Percentiles rank a stretch among this genome's conserved stretches.
phyloP scores from a whole-genome alignment of 2,113 vertebrate genomes.

The Cyphomyrus discorhynchus region DNA sequence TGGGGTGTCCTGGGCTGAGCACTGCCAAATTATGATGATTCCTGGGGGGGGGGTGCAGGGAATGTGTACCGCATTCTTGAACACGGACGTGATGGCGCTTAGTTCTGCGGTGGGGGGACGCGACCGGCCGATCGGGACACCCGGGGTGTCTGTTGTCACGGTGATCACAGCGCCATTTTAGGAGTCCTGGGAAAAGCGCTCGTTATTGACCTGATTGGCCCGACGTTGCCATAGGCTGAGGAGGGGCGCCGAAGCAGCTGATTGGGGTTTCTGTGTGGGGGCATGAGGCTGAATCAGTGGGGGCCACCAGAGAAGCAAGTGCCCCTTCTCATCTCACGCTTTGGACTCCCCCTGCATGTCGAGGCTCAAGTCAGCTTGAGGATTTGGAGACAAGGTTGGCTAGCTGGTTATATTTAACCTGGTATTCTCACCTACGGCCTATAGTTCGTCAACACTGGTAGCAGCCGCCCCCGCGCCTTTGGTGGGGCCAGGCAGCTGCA shows the following conservation, averaged over 20 bases:
- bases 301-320: not conserved
- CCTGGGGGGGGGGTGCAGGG: not conserved
- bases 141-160: not conserved
- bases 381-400: not conserved
- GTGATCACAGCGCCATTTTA: not conserved
- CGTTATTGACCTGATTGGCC: not conserved
- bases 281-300: not conserved
- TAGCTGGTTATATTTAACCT: not conserved
- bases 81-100: not conserved
- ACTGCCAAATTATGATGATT: not conserved
- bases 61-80: not conserved
- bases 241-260: not conserved
- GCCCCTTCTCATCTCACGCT: not conserved
- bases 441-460: not conserved
- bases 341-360: not conserved
- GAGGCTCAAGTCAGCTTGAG: not conserved
- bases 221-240: not conserved
- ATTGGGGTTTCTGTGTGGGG: not conserved
- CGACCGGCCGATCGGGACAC: not conserved
- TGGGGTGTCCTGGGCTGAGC: not conserved
- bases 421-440: not conserved
- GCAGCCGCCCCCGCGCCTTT: not conserved
- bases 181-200: not conserved
- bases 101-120: not conserved
- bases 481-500: not conserved